These are phyloP conservation scores for Acinonyx jubatus DNA, from an alignment of 2,113 vertebrate species.

Conservation along the genomic window DNA sequence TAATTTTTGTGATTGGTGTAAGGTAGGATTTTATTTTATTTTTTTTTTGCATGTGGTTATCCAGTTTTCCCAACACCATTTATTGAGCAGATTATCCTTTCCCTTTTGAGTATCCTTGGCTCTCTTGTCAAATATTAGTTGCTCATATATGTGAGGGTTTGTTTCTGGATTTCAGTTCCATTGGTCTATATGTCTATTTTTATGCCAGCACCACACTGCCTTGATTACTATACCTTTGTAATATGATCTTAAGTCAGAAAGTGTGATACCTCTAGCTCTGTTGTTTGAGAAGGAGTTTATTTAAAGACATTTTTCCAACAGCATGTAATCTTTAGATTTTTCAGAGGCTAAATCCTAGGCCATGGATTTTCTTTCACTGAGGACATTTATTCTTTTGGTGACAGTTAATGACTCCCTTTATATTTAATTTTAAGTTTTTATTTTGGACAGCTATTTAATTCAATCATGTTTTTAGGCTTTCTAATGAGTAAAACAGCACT, in stretches of 20 bases:
- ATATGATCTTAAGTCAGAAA: neutral
- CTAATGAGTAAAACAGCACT: neutral
- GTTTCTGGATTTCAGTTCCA: neutral
- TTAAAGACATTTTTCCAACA: neutral
- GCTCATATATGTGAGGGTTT: neutral
- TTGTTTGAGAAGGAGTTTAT: neutral
- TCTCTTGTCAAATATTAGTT: neutral
- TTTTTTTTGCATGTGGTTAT: neutral
- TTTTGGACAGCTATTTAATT: neutral
- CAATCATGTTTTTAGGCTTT: neutral
- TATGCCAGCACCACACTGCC: neutral
- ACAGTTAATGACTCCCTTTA: neutral
- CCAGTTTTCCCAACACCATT: neutral
- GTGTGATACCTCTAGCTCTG: neutral
- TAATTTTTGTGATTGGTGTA: neutral
- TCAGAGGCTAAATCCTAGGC: neutral
- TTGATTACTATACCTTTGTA: neutral
- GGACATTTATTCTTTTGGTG: neutral
- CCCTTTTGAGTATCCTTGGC: neutral
- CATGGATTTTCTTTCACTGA: neutral
- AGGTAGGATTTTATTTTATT: neutral
- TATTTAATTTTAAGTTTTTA: neutral
- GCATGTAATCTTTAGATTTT: neutral
- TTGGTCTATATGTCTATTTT: neutral
- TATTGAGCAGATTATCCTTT: neutral